Base-by-base conservation (phyloP, 2,888 invertebrate genomes). In the Reticulitermes lucifugus region DNA sequence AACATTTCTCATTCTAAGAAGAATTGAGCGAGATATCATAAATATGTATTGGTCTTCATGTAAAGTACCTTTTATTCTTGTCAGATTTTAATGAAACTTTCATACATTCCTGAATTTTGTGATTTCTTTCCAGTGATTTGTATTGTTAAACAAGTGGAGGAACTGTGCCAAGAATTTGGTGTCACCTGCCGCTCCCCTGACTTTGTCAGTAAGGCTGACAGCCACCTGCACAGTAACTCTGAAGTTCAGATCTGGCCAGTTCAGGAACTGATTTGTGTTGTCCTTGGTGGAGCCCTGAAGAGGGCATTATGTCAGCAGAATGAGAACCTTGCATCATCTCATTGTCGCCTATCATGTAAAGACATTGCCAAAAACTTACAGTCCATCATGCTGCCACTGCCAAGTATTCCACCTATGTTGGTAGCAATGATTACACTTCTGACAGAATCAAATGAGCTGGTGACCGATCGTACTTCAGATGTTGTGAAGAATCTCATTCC, bases 231-330 rank as follows among this genome's bases (percentile, higher is more conserved):
- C 77, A 46, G 21, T 43, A 46, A 77, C 25, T 77, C 77, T 7
- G 41, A 77, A 5, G 81, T 41, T 12, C 91, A 93, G 89, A 88
- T 94, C 5, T 90, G 94, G 87, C 95, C 95, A 86, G 89, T 94
- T 73, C 93, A 93, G 87, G 91, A 93, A 22, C 93, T 93, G 14
- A 21, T 83, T 51, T 83, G 83, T 35, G 18, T 73, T 12, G 14
- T 35, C 7, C 43, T 84, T 22, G 43, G 65, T 29, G 60, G 46
- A 12, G 65, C 79, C n/a, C 46, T 84, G 29, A 84, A 75, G 46
- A 79, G n/a, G 65, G 75, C 29, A n/a, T 35, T 81, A 55, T 29
- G 46, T 5, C 79, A 46, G 41, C 46, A 79, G 25, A 41, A 6
- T 73, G 73, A 18, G 10, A 73, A 14, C 29, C 18, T 12, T 73